Evolutionary conservation across 2,888 invertebrate genomes (phyloP).

Genomic region (Norana najaformis): DNA sequence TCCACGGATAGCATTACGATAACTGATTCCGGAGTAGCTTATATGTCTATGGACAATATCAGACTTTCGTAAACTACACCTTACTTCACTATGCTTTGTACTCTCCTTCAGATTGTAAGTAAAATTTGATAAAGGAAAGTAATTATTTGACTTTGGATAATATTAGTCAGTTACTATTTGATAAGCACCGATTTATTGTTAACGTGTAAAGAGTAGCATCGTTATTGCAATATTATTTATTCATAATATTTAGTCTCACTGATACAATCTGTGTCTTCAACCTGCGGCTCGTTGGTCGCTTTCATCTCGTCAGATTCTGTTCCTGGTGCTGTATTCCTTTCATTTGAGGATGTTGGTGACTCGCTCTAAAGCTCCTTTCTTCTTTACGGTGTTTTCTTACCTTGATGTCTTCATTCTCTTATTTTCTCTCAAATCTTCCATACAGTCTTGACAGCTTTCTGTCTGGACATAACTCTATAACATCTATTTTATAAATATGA

Average conservation of each 20-base stretch:
- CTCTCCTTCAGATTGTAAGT: not conserved
- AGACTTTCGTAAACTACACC: not conserved
- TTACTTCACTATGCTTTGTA: not conserved
- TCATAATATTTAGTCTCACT: not conserved
- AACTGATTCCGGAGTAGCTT: conserved; percentile 13
- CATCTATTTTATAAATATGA: no score
- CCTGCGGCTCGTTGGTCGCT: not conserved
- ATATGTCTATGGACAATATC: not conserved
- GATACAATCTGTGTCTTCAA: not conserved
- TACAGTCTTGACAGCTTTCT: no score
- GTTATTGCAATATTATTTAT: no score
- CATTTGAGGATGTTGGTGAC: not conserved
- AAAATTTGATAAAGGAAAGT: not conserved
- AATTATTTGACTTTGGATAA: not conserved
- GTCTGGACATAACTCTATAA: no score
- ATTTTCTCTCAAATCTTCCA: no score
- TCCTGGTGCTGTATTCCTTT: not conserved
- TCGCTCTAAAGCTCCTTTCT: no score
- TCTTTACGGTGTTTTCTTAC: no score
- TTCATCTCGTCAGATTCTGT: not conserved
- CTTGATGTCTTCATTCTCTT: no score
- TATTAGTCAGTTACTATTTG: not conserved
- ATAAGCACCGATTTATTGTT: no score
- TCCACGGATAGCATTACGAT: not conserved
- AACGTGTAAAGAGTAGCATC: not conserved